These are phyloP conservation scores for Anhinga anhinga DNA, from an alignment of 2,113 vertebrate species.

Conservation along the genomic window DNA sequence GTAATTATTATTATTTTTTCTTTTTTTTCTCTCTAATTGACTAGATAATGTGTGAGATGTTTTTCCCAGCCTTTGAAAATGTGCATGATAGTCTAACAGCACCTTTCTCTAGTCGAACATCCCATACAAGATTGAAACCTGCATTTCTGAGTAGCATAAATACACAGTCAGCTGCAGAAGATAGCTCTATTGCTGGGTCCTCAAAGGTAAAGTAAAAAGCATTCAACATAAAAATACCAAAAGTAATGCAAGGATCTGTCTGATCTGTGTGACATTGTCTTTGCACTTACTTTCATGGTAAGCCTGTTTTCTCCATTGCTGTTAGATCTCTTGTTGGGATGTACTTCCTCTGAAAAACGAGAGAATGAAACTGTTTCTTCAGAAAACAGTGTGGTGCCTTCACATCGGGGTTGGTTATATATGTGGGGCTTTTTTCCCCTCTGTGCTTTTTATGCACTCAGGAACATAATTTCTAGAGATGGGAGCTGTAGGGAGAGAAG, in stretches of 20 bases:
- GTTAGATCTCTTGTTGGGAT: neutral
- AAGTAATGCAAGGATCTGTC: neutral
- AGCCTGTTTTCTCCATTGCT: neutral
- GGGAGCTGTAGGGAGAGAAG: neutral
- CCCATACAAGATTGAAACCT: slow-evolving; percentile 79
- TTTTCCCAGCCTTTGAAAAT: slow-evolving; percentile 88
- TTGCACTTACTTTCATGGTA: neutral
- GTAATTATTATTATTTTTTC: neutral
- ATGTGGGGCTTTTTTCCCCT: neutral
- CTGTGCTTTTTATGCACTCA: neutral
- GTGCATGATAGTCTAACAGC: slow-evolving; percentile 75
- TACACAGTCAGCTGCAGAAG: slow-evolving; percentile 58
- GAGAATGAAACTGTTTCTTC: neutral
- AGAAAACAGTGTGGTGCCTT: neutral
- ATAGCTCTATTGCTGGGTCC: slow-evolving; percentile 61
- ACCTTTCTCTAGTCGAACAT: slow-evolving; percentile 74
- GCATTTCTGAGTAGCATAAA: slow-evolving; percentile 75
- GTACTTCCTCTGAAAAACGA: neutral
- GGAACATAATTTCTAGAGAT: neutral
- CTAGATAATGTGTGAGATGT: slow-evolving; percentile 88
- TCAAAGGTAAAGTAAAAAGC: slow-evolving; percentile 76
- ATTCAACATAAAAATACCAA: neutral
- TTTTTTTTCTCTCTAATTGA: neutral
- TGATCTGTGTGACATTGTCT: neutral
- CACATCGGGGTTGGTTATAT: neutral